phyloP scores from a whole-genome alignment of 2,888 invertebrate species.

The Cheiracanthium punctorium region DNA sequence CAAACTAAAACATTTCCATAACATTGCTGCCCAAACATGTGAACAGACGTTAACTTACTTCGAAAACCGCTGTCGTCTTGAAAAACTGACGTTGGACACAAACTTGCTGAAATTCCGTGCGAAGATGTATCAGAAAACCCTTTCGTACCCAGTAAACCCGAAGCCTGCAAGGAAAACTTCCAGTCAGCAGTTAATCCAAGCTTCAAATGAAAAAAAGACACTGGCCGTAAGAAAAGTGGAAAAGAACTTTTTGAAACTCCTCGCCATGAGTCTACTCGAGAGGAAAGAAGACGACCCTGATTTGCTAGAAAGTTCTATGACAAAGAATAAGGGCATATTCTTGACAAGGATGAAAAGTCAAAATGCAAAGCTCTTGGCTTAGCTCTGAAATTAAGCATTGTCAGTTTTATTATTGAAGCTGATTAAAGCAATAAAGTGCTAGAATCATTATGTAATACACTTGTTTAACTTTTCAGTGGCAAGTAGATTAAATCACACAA shows the following conservation, averaged over 20 bases:
- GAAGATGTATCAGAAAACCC: background rate
- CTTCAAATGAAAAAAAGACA: background rate
- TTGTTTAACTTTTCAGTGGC: no score
- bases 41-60: background rate
- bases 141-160: background rate
- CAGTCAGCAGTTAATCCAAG: background rate
- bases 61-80: background rate
- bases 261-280: background rate
- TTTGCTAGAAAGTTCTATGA: background rate
- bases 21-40: background rate
- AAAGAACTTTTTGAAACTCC: constrained; percentile 21
- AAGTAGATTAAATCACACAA: no score
- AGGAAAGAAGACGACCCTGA: constrained; percentile 16
- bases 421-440: no score
- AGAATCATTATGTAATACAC: no score
- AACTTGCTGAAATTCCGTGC: constrained; percentile 7
- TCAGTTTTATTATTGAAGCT: no score
- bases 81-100: background rate
- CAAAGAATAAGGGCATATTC: background rate
- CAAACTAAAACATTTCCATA: background rate
- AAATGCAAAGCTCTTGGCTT: no score
- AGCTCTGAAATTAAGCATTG: no score
- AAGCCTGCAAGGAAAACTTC: background rate
- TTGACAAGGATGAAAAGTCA: no score
- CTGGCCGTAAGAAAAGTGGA: background rate